phyloP scores from a whole-genome alignment of 2,113 vertebrate species.

The Empidonax alnorum region DNA sequence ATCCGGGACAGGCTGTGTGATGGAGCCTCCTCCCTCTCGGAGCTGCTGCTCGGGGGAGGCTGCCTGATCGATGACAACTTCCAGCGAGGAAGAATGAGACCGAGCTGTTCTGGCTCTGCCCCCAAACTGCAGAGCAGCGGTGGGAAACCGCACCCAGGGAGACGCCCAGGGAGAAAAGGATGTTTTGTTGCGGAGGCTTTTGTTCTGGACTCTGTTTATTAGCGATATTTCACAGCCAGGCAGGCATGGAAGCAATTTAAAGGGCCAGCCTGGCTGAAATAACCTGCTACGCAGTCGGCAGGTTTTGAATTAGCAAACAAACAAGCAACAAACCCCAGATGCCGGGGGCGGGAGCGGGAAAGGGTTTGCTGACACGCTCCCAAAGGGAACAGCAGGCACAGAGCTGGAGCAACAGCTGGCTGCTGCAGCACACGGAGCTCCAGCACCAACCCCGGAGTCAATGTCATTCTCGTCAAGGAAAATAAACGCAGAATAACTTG shows the following conservation, averaged over 20 bases:
- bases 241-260: constrained; percentile 16
- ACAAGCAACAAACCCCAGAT: neutral
- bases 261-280: neutral
- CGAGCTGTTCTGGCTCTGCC: constrained; percentile 19
- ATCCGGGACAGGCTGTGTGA: neutral
- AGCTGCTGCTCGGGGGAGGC: neutral
- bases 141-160: constrained; percentile 55
- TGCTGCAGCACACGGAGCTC: neutral
- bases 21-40: neutral
- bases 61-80: neutral
- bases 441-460: neutral
- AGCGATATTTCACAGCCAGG: neutral
- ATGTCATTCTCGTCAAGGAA: neutral
- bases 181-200: constrained; percentile 49
- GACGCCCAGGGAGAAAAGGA: constrained; percentile 19
- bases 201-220: constrained; percentile 42
- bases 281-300: neutral
- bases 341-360: neutral
- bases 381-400: neutral
- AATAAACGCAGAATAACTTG: neutral
- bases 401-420: neutral
- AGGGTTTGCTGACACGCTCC: neutral
- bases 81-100: neutral
- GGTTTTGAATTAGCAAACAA: neutral
- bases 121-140: neutral